Conservation (phyloP, 2,113 vertebrate genomes). For the Ammodytes dubius region DNA sequence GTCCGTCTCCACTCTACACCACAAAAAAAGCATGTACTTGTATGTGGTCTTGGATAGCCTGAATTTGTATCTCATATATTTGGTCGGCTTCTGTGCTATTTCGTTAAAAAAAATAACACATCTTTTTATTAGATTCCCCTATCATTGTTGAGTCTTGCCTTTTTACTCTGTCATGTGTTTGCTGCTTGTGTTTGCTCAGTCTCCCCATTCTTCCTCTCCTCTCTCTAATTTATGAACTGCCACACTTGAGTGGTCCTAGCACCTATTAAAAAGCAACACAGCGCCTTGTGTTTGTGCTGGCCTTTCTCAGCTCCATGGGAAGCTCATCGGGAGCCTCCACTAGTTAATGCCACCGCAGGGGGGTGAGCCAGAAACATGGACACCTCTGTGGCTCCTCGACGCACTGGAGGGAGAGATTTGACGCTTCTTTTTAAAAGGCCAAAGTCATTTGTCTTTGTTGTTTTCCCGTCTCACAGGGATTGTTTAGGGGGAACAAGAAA, state of each 20-base stretch:
- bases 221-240: constrained; percentile 79
- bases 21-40: constrained; percentile 22
- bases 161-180: constrained; percentile 59
- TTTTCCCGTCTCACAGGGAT: constrained; percentile 64
- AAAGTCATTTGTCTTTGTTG: constrained; percentile 76
- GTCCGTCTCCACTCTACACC: constrained; percentile 8
- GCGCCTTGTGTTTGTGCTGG: constrained; percentile 78
- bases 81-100: background rate
- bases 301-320: constrained; percentile 74
- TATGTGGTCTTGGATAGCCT: background rate
- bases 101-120: constrained; percentile 3
- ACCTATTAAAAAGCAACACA: constrained; percentile 79
- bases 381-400: constrained; percentile 60
- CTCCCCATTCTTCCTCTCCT: constrained; percentile 58
- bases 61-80: background rate
- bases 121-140: constrained; percentile 16
- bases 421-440: constrained; percentile 72
- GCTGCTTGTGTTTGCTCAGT: constrained; percentile 69
- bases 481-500: constrained; percentile 57
- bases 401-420: constrained; percentile 61
- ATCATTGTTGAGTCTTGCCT: constrained; percentile 23
- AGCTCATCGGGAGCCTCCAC: constrained; percentile 61
- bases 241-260: constrained; percentile 66
- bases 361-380: constrained; percentile 59
- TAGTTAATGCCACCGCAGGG: constrained; percentile 75